Evolutionary conservation across 2,888 invertebrate genomes (phyloP).

Genomic region (Caenorhabditis wallacei): DNA sequence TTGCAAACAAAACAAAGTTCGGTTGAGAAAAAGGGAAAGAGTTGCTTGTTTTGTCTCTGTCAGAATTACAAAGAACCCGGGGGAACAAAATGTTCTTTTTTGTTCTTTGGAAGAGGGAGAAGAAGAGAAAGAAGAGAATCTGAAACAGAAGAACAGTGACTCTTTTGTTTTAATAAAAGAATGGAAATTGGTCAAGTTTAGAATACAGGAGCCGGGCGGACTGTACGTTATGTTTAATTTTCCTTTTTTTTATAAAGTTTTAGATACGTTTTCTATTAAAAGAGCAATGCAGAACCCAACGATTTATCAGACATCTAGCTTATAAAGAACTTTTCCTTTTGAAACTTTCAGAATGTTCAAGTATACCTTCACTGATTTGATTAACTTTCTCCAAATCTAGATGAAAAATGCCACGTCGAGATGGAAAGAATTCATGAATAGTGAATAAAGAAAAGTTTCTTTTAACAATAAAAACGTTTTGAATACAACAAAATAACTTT

Average conservation of each 20-base stretch:
- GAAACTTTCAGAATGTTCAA: too few species aligned
- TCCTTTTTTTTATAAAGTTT: too few species aligned
- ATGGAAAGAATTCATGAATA: not conserved
- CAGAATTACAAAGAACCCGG: constrained; percentile 8
- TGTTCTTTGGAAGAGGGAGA: constrained; percentile 2
- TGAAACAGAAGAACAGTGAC: not conserved
- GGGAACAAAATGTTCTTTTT: too few species aligned
- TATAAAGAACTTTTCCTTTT: too few species aligned
- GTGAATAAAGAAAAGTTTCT: not conserved
- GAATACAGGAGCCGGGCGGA: too few species aligned
- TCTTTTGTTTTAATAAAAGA: not conserved
- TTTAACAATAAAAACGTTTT: constrained; percentile 1
- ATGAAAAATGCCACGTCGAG: not conserved
- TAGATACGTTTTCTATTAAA: too few species aligned
- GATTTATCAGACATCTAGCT: too few species aligned
- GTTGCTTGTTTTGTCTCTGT: constrained; percentile 26
- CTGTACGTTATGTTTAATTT: too few species aligned
- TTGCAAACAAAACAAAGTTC: constrained; percentile 34
- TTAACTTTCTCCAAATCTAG: too few species aligned
- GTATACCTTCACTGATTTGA: too few species aligned
- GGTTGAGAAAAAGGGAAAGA: constrained; percentile 3
- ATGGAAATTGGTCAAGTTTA: not conserved
- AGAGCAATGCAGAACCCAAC: too few species aligned
- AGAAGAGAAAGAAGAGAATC: not conserved
- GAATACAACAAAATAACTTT: too few species aligned